A percentile compares a stretch with the other conserved stretches of the same genome.
phyloP scores from a whole-genome alignment of 2,888 invertebrate species.

The Drosophila koepferae region DNA sequence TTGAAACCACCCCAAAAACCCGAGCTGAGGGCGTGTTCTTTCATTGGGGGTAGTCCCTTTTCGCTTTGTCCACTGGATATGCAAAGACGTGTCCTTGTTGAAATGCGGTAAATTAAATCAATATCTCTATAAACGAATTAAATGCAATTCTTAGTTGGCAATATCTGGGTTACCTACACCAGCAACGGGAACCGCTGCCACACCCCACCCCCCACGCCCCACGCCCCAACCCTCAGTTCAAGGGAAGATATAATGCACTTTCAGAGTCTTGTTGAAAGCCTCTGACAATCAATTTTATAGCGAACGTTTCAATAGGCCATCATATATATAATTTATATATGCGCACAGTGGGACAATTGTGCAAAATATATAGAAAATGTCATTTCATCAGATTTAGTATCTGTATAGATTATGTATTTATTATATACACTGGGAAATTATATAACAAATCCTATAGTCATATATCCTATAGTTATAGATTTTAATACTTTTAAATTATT shows the following conservation, averaged over 20 bases:
- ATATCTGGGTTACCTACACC: constrained; percentile 35
- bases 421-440: no score
- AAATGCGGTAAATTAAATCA: constrained; percentile 67
- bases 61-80: not conserved
- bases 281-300: constrained; percentile 2
- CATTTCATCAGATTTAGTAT: not conserved
- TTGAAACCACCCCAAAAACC: constrained; percentile 28
- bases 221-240: not conserved
- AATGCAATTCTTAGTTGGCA: constrained; percentile 55
- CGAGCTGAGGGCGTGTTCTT: not conserved
- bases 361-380: not conserved
- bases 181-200: not conserved
- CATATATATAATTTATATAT: constrained; percentile 8
- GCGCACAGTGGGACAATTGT: not conserved
- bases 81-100: constrained; percentile 36
- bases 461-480: no score
- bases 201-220: not conserved
- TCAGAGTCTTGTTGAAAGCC: not conserved
- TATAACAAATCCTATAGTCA: no score
- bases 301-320: constrained; percentile 1
- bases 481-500: no score
- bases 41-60: not conserved
- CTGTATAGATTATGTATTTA: no score
- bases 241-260: not conserved
- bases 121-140: constrained; percentile 51